Conservation (phyloP, 1,140 invertebrate species). For the Bombus pascuorum region DNA sequence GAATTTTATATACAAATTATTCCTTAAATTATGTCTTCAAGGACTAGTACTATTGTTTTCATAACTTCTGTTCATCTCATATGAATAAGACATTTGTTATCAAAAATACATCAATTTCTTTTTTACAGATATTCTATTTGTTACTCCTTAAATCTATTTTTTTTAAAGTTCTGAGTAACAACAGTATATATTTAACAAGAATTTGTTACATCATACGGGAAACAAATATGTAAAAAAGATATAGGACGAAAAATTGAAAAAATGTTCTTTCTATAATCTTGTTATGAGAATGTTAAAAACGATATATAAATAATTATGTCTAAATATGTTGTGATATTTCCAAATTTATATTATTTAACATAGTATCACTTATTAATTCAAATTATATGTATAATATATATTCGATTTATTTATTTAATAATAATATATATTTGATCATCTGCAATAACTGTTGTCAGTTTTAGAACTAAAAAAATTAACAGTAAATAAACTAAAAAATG, state of each 20-base stretch:
- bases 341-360: too few relatives aligned
- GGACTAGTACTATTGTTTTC: not conserved
- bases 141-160: not conserved
- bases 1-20: not conserved
- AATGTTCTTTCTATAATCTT: not conserved
- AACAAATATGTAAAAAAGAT: not conserved
- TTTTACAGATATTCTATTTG: not conserved
- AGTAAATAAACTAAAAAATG: not conserved
- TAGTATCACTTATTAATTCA: not conserved
- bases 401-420: too few relatives aligned
- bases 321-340: not conserved
- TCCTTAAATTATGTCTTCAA: not conserved
- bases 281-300: not conserved
- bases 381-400: not conserved
- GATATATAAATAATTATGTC: not conserved
- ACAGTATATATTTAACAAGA: not conserved
- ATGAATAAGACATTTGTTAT: conserved; percentile 3
- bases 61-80: conserved; percentile 3
- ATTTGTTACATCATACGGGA: not conserved
- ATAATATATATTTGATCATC: not conserved
- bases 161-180: not conserved
- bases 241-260: not conserved
- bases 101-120: not conserved
- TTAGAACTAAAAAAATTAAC: not conserved
- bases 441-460: not conserved